Evolutionary conservation across 2,888 invertebrate species (phyloP).

Genomic region (Eutolmus rufibarbis): DNA sequence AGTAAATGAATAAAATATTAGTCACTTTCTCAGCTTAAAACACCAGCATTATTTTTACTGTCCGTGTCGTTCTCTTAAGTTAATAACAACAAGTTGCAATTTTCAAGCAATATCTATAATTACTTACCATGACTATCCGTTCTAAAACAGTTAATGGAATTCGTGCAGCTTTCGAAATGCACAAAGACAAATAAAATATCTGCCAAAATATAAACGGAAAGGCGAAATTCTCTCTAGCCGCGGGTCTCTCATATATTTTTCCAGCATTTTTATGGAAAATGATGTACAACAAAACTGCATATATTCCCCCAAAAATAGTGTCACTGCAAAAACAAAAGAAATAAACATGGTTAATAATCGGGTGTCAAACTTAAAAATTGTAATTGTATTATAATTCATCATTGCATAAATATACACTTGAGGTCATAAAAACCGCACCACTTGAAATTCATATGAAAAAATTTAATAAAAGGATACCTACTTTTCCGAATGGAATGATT

Average conservation of each 20-base stretch:
- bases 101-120: neutral
- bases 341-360: constrained; percentile 51
- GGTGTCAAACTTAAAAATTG: no score
- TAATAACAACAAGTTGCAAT: neutral
- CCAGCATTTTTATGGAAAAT: constrained; percentile 86
- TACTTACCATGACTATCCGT: neutral
- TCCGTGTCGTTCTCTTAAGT: no score
- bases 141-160: constrained; percentile 47
- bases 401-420: no score
- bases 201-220: constrained; percentile 81
- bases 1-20: no score
- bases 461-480: no score
- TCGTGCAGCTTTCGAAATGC: constrained; percentile 61
- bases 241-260: constrained; percentile 85
- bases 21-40: no score
- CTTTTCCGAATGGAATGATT: no score
- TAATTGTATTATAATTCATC: no score
- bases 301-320: constrained; percentile 75
- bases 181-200: constrained; percentile 71
- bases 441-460: no score
- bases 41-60: no score
- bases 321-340: constrained; percentile 65
- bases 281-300: constrained; percentile 76
- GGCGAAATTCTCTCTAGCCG: constrained; percentile 85
- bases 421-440: no score